Evolutionary conservation across 1,140 invertebrate species (phyloP), one percentile per base, ranked within the genome.

Genomic region (Sitophilus oryzae): DNA sequence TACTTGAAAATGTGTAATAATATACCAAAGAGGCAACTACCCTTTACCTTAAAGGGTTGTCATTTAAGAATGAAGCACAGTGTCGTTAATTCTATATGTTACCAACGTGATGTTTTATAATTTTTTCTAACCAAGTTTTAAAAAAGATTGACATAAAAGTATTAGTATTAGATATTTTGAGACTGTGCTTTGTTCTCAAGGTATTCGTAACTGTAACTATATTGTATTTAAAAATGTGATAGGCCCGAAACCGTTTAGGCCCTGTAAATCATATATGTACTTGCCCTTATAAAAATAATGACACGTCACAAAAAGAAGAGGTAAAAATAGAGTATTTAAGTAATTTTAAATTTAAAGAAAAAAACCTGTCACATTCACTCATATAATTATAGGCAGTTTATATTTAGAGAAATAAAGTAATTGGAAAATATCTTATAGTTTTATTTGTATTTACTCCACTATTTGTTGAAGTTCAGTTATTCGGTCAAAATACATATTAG

Each of bases 151-250:
- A n/a, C n/a, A n/a, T n/a, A n/a, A n/a, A n/a, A n/a, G n/a, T n/a
- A n/a, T n/a, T n/a, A n/a, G n/a, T n/a, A n/a, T n/a, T n/a, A n/a
- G n/a, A n/a, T n/a, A n/a, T n/a, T n/a, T n/a, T n/a, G n/a, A 38
- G 36, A 16, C 21, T 18, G 4, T 42, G 15, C 65, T 66, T 55
- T 57, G 63, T 60, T 66, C 64, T 69, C 64, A 66, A 56, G 68
- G 68, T 71, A 68, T 68, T 11, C 25, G 25, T 30, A 30, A 30
- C 25, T 71, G 62, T 71, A 71, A 71, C 65, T 71, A 69, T 71
- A 66, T 68, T 69, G 66, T 71, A 67, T 68, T 71, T 65, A 67
- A 69, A 65, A 70, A 71, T 69, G 69, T 70, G 68, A 70, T 70
- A 70, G 68, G 68, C 68, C 67, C 66, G 61, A 60, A 65, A 52